These are phyloP conservation scores for Onychomys leucogaster DNA, from an alignment of 2,797 vertebrate species.

Conservation along the genomic window DNA sequence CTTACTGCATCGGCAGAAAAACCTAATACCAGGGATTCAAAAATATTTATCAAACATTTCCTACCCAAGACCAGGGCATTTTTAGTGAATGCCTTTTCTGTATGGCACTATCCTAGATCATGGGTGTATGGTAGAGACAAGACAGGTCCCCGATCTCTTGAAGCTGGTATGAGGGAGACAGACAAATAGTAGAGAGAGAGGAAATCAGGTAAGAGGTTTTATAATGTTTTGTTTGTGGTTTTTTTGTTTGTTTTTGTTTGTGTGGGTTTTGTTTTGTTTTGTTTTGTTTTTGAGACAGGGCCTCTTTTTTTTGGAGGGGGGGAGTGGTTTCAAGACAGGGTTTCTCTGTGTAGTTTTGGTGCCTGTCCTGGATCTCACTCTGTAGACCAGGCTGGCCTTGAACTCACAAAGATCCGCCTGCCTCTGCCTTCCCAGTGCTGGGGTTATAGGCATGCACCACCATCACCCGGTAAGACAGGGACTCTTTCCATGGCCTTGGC, in stretches of 20 bases:
- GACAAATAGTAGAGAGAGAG: background rate
- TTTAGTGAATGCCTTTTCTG: background rate
- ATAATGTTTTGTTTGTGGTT: background rate
- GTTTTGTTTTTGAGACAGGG: background rate
- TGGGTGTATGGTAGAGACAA: background rate
- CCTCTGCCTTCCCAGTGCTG: background rate
- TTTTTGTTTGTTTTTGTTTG: too few species aligned
- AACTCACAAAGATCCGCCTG: background rate
- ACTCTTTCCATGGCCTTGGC: background rate
- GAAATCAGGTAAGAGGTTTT: background rate
- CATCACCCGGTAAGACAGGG: too few species aligned
- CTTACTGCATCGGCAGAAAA: too few species aligned
- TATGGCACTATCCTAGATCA: background rate
- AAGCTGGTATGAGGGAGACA: too few species aligned
- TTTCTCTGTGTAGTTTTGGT: too few species aligned
- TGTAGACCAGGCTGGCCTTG: too few species aligned
- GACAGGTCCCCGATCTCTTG: background rate
- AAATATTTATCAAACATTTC: background rate
- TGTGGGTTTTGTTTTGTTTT: too few species aligned
- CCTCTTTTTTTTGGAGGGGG: too few species aligned
- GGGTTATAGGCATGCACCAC: background rate
- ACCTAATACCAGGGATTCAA: too few species aligned
- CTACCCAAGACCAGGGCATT: background rate
- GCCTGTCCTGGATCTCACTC: too few species aligned
- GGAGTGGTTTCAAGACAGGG: too few species aligned